Base-by-base conservation (phyloP, 2,113 vertebrate genomes). In the Pipa parva region DNA sequence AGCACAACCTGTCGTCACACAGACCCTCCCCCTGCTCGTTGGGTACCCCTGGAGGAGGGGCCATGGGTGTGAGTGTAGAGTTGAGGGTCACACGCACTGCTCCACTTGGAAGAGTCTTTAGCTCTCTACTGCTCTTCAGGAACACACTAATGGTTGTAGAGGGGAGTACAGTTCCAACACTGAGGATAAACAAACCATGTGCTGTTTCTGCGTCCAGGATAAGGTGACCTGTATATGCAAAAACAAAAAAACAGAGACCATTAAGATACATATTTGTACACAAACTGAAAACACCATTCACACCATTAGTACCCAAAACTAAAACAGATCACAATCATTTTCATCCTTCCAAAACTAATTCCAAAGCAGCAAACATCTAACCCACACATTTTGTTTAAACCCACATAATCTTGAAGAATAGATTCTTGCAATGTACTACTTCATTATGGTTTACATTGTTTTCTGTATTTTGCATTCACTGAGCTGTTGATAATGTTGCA, bases 201-300 rank as follows among this genome's bases (percentile, higher is more conserved):
- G 95, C 93, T 36, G 86, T 75, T 12, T 96, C 93, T 77, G 94
- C 91, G 0, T 98, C 93, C 77, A 99, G 82, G 67, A 98, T 87
- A 0, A 98, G 83, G 76, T 98, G 95, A 74, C 95, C 97, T 98
- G 62, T n/a, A n/a, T n/a, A n/a, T n/a, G n/a, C n/a, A n/a, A n/a
- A 72, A 42, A 58, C 76, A 7, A 65, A 1, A 10, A 17, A 56
- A 3, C 9, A 21, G 1, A 28, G 21, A 42, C 15, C 5, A 39
- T 7, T 3, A 36, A 36, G 15, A 36, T 13, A 36, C 33, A 36
- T 36, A 11, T 7, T 36, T 9, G 33, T 36, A 36, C 7, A 1
- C 11, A 3, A n/a, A n/a, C n/a, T n/a, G n/a, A n/a, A n/a, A n/a
- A n/a, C n/a, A n/a, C n/a, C n/a, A n/a, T n/a, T n/a, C n/a, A n/a